Evolutionary conservation across 2,888 invertebrate genomes (phyloP), one percentile per base, ranked within the genome.

Genomic region (Pyrocoelia pectoralis): DNA sequence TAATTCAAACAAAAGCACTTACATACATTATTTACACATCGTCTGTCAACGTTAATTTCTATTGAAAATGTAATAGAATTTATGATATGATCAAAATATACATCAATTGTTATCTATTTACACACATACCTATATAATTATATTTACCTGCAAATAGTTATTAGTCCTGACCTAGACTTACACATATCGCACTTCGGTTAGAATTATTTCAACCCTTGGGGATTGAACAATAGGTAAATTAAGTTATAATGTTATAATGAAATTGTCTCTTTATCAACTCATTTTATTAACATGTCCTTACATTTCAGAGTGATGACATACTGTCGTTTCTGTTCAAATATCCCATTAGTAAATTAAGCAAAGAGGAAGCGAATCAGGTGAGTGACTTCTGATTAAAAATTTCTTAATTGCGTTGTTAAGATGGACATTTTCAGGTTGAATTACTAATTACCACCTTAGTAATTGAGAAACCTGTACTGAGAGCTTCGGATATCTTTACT

Each of bases 401-500:
- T 24, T 13, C 1, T 15, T 17, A 14, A 48, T 24, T 46, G 43
- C 40, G 13, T 43, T 43, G 2, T 43, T 17, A 15, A 5, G n/a
- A 17, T 46, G 9, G 28, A 54, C 63, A 55, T 54, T 70, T 68
- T 13, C 51, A 76, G 73, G 69, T 73, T 40, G 77, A 76, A 70
- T 75, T 74, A 67, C 53, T 76, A n/a, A 68, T 76, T 50, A 68
- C 68, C 4, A 75, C 76, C 8, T 52, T 77, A 5, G 70, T 71
- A 10, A 66, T 73, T 1, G 73, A 76, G 57, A 74, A 72, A 66
- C 77, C 77, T 1, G 67, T 72, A 13, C 56, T 78, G 2, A 72
- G 68, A 56, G 77, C 77, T 24, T 77, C 77, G 0, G 74, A 75
- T 52, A 73, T 76, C 24, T 75, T 78, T 53, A 75, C 73, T 1